These are phyloP conservation scores for Myotis myotis DNA, from an alignment of 2,797 vertebrate species.

Conservation along the genomic window DNA sequence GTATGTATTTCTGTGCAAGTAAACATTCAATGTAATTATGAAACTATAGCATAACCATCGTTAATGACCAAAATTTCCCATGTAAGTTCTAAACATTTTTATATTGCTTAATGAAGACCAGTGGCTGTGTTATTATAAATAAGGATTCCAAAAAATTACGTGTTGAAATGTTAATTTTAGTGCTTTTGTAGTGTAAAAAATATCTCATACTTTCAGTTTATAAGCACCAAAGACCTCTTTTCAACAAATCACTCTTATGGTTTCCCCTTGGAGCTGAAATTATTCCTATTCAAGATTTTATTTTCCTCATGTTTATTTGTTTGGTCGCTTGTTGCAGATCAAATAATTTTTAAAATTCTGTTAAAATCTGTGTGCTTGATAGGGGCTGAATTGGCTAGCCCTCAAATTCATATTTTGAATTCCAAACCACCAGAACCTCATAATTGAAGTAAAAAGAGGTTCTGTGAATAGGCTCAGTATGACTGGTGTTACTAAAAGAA, in stretches of 20 bases:
- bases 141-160: background rate
- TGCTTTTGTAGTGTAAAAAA: background rate
- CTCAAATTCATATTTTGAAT: background rate
- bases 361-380: background rate
- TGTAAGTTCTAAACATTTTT: background rate
- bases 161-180: background rate
- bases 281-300: background rate
- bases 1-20: background rate
- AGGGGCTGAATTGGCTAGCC: background rate
- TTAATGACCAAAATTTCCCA: background rate
- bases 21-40: slow-evolving; percentile 3
- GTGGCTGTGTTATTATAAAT: background rate
- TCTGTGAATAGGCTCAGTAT: fast-evolving
- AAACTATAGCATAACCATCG: background rate
- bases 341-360: background rate
- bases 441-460: background rate
- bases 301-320: background rate
- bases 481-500: background rate
- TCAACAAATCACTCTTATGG: background rate
- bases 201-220: background rate
- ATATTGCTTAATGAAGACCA: slow-evolving; percentile 5
- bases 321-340: background rate
- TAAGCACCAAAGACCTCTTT: background rate
- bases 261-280: background rate
- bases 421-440: background rate